Percentiles rank a stretch among this genome's conserved stretches.
Conservation (phyloP, 2,888 invertebrate species). For the Scaptomyza polygonia region DNA sequence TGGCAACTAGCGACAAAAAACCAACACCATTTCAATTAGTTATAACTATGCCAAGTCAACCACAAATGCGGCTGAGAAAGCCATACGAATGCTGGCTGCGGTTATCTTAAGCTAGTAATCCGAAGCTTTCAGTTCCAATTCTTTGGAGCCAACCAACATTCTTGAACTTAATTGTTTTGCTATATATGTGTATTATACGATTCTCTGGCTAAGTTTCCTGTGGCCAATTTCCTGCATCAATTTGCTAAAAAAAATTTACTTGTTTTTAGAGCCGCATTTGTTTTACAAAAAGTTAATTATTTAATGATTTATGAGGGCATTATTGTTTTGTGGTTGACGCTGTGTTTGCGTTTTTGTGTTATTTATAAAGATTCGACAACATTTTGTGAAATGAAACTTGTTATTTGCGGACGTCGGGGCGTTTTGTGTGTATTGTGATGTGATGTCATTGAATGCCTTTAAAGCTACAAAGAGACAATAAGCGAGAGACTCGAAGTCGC, state of each 20-base stretch:
- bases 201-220: constrained; percentile 49
- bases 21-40: constrained; percentile 59
- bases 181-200: constrained; percentile 8
- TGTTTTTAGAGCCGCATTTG: constrained; percentile 23
- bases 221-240: constrained; percentile 66
- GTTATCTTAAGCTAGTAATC: constrained; percentile 22
- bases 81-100: constrained; percentile 40
- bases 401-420: constrained; percentile 46
- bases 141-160: constrained; percentile 10
- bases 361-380: constrained; percentile 75
- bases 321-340: constrained; percentile 24
- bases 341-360: constrained; percentile 37
- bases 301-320: constrained; percentile 75
- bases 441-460: constrained; percentile 55
- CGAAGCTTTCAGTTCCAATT: constrained; percentile 33
- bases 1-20: constrained; percentile 28
- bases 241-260: constrained; percentile 41
- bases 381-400: constrained; percentile 67
- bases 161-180: constrained; percentile 29
- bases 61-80: constrained; percentile 33
- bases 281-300: constrained; percentile 71
- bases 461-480: neutral
- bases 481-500: constrained; percentile 64
- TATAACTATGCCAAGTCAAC: constrained; percentile 62
- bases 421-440: neutral